These are phyloP conservation scores for Ptychochromis oligacanthus DNA, from an alignment of 2,113 vertebrate genomes.

Conservation along the genomic window DNA sequence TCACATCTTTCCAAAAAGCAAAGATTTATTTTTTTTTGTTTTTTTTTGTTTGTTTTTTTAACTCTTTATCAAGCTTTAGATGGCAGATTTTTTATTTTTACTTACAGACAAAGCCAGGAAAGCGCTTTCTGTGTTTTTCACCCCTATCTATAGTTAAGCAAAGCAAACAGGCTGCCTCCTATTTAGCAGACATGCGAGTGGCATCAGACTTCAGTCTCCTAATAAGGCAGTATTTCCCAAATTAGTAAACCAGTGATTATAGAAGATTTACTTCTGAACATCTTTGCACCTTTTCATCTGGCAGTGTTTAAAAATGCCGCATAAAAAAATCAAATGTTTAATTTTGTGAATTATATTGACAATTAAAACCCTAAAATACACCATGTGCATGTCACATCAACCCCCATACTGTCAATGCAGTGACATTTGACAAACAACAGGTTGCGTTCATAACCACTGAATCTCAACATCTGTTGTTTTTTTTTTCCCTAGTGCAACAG, in stretches of 20 bases:
- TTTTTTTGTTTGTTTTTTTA: background rate
- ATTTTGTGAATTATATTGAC: background rate
- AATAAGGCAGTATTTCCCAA: background rate
- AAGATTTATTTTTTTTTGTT: background rate
- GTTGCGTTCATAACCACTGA: background rate
- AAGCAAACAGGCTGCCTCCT: background rate
- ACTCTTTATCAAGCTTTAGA: background rate
- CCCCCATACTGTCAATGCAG: background rate
- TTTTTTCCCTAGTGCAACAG: background rate
- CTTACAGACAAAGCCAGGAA: background rate
- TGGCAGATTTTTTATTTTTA: background rate
- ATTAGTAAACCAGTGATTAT: background rate
- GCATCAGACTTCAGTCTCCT: background rate
- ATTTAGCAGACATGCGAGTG: background rate
- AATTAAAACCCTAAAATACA: background rate
- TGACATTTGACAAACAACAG: background rate
- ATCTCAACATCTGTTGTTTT: background rate
- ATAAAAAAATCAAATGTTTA: background rate
- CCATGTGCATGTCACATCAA: background rate
- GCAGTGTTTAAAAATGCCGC: background rate
- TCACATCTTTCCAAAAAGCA: background rate
- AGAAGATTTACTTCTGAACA: background rate
- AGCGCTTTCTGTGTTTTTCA: background rate
- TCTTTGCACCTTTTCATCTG: background rate
- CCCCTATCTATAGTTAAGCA: background rate